phyloP scores from a whole-genome alignment of 2,113 vertebrate species.

The Formicarius rufipectus region DNA sequence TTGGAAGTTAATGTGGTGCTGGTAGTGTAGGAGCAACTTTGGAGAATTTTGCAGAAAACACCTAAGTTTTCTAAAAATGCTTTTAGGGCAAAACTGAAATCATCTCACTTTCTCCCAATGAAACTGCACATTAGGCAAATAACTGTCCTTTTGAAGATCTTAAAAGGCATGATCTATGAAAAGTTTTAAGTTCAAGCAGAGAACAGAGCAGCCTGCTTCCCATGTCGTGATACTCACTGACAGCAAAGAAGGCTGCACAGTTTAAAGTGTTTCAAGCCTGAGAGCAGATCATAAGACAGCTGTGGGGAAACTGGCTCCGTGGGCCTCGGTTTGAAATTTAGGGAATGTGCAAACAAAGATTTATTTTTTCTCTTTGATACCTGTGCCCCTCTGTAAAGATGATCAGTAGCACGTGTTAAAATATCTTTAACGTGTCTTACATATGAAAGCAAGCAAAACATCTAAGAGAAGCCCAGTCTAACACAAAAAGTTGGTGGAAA shows the following conservation, averaged over 20 bases:
- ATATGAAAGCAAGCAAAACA: neutral
- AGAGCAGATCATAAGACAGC: neutral
- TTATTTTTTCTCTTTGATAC: neutral
- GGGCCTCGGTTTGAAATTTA: neutral
- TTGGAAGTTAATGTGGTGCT: neutral
- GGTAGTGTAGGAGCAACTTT: neutral
- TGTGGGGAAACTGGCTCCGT: neutral
- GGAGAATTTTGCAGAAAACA: neutral
- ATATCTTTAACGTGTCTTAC: neutral
- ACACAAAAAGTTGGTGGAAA: neutral
- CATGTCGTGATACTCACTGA: neutral
- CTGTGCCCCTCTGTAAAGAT: neutral
- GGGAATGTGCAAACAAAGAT: neutral
- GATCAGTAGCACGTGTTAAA: neutral
- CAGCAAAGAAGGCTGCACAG: neutral
- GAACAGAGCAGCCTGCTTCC: neutral
- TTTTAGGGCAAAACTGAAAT: neutral
- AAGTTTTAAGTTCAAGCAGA: neutral
- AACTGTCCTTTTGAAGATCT: neutral
- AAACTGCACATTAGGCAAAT: neutral
- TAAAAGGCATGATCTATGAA: neutral
- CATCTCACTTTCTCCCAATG: neutral
- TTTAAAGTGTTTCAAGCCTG: neutral
- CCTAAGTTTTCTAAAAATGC: neutral
- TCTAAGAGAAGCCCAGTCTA: neutral